Percentiles rank a stretch among this genome's conserved stretches.
phyloP scores from a whole-genome alignment of 2,797 vertebrate species.

The Pseudochaenichthys georgianus region DNA sequence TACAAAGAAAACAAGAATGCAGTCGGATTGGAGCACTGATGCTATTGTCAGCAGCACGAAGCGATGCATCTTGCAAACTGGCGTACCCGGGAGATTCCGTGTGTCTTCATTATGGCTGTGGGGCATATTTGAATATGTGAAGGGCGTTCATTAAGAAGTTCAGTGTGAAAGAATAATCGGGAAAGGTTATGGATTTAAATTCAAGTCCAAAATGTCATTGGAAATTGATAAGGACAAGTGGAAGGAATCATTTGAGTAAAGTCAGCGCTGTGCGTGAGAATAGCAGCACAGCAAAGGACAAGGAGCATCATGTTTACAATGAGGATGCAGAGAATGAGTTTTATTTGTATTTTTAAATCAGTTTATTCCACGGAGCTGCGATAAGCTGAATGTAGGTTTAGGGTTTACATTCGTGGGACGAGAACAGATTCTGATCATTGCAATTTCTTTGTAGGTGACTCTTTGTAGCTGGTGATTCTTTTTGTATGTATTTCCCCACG shows the following conservation, averaged over 20 bases:
- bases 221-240: constrained; percentile 68
- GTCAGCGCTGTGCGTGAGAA: constrained; percentile 8
- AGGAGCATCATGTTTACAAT: constrained; percentile 7
- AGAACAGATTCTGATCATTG: neutral
- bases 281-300: neutral
- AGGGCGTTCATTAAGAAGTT: constrained; percentile 80
- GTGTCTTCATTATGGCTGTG: constrained; percentile 79
- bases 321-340: constrained; percentile 3
- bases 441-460: constrained; percentile 7
- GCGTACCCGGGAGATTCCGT: constrained; percentile 70
- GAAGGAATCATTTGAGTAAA: constrained; percentile 44
- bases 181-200: constrained; percentile 78
- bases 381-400: too few relatives aligned
- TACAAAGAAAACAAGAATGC: constrained; percentile 82
- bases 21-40: constrained; percentile 71
- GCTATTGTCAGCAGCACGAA: constrained; percentile 73
- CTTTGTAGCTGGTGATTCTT: neutral
- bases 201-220: constrained; percentile 72
- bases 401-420: neutral
- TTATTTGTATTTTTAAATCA: neutral
- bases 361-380: constrained; percentile 2
- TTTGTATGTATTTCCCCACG: neutral
- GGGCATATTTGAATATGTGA: constrained; percentile 80
- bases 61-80: constrained; percentile 70
- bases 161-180: constrained; percentile 65